Evolutionary conservation across 2,797 vertebrate species (phyloP).

Genomic region (Macropus fuliginosus): DNA sequence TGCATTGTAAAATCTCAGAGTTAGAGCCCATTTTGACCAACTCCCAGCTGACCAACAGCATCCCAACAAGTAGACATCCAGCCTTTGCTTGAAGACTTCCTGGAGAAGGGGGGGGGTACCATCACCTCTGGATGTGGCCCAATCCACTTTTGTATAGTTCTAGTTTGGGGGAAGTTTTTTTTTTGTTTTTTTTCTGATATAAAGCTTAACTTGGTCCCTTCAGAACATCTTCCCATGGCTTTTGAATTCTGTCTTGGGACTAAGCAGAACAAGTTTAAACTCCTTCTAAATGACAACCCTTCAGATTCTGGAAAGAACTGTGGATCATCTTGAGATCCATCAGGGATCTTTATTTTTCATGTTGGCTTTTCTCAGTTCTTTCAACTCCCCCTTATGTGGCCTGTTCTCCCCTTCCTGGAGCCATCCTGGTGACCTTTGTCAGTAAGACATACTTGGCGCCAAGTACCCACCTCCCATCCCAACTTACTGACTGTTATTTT

Average conservation of each 20-base stretch:
- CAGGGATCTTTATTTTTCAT: not conserved
- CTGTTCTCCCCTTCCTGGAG: too few species aligned
- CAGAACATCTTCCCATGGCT: not conserved
- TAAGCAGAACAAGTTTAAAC: not conserved
- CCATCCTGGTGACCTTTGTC: not conserved
- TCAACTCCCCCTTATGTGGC: not conserved
- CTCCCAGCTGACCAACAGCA: not conserved
- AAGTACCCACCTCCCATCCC: too few species aligned
- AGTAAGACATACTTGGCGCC: too few species aligned
- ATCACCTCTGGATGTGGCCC: not conserved
- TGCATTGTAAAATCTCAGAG: not conserved
- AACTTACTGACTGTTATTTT: too few species aligned
- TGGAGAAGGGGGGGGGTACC: not conserved
- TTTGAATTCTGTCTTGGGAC: not conserved
- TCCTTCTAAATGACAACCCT: not conserved
- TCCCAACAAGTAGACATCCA: not conserved
- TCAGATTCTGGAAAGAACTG: not conserved
- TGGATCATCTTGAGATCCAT: not conserved
- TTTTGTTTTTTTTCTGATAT: not conserved
- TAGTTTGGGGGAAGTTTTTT: not conserved
- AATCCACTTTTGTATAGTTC: not conserved
- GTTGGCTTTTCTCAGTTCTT: not conserved
- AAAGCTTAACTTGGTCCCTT: too few species aligned
- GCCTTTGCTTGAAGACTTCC: not conserved
- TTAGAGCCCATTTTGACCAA: not conserved